Percentiles rank a stretch among this genome's conserved stretches.
phyloP scores from a whole-genome alignment of 2,888 invertebrate species.

The Crepidodera aurea region DNA sequence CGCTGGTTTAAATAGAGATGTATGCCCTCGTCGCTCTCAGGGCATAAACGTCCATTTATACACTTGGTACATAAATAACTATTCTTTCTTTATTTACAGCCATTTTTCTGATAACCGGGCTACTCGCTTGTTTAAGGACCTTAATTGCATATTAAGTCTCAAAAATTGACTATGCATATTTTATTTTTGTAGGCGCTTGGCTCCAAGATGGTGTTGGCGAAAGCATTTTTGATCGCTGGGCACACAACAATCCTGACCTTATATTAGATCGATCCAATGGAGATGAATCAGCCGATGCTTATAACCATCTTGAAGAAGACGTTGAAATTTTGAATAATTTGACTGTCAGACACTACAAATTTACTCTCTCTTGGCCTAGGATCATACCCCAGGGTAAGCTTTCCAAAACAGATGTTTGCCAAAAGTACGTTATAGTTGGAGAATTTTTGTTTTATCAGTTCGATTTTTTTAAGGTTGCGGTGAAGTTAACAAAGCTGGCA shows the following conservation, averaged over 20 bases:
- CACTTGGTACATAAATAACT: too few relatives aligned
- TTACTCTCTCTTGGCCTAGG: constrained; percentile 18
- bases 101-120: too few relatives aligned
- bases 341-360: constrained; percentile 10
- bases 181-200: constrained; percentile 23
- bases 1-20: too few relatives aligned
- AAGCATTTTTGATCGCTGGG: constrained; percentile 15
- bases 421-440: background rate
- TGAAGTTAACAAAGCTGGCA: background rate
- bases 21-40: too few relatives aligned
- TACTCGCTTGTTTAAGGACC: too few relatives aligned
- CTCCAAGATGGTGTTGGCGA: constrained; percentile 1
- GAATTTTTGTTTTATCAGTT: background rate
- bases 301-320: constrained; percentile 17
- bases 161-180: too few relatives aligned
- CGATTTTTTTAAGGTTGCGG: background rate
- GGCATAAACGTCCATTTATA: too few relatives aligned
- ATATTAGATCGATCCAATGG: constrained; percentile 3
- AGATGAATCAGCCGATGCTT: constrained; percentile 17
- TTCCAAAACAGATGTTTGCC: background rate
- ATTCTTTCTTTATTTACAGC: too few relatives aligned
- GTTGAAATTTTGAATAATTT: constrained; percentile 17
- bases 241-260: background rate
- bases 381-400: constrained; percentile 15
- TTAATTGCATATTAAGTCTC: too few relatives aligned